These are phyloP conservation scores for Raja brachyura DNA, from an alignment of 2,113 vertebrate genomes.

Conservation along the genomic window DNA sequence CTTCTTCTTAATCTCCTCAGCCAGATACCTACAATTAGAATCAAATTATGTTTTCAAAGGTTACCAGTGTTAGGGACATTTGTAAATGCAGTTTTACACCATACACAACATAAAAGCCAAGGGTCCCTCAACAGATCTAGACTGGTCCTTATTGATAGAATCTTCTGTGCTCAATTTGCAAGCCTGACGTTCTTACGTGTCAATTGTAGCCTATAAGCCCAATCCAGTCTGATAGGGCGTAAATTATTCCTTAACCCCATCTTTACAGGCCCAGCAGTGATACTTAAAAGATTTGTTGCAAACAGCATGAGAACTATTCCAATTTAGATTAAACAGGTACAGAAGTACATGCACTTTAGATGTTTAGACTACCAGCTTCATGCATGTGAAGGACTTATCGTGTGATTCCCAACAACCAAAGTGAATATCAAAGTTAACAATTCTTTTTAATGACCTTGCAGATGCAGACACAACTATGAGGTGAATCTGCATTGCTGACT, in stretches of 20 bases:
- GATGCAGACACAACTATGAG: not conserved
- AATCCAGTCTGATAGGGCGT: not conserved
- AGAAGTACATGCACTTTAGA: not conserved
- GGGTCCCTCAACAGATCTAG: not conserved
- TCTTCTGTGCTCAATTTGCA: not conserved
- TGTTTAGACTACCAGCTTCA: not conserved
- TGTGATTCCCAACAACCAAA: not conserved
- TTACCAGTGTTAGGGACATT: not conserved
- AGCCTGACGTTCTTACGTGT: not conserved
- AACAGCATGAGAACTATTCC: not conserved
- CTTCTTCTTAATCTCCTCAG: constrained; percentile 67
- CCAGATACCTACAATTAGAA: constrained; percentile 60
- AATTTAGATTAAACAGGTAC: not conserved
- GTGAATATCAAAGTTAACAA: not conserved
- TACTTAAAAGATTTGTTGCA: not conserved
- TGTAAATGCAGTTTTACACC: not conserved
- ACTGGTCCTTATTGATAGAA: not conserved
- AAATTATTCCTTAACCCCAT: not conserved
- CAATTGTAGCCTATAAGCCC: too few species aligned
- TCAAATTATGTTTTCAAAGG: not conserved
- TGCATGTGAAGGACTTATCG: not conserved
- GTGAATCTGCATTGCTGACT: not conserved
- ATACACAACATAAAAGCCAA: not conserved
- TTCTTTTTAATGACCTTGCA: not conserved
- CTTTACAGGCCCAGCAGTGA: not conserved